These are phyloP conservation scores for Elysia crispata DNA, from an alignment of 2,888 invertebrate species.

Conservation along the genomic window DNA sequence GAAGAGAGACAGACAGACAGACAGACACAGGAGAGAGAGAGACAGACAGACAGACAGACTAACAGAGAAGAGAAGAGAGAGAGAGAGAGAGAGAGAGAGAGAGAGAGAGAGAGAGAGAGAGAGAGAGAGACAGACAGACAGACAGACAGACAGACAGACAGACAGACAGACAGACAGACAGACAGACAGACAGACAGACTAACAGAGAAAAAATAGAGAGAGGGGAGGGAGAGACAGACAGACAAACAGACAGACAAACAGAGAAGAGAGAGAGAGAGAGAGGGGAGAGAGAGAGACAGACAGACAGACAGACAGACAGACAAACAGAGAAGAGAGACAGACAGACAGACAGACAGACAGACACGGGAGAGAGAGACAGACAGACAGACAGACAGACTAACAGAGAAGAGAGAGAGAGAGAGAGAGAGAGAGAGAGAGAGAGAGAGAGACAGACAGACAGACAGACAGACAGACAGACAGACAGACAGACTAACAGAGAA, in stretches of 20 bases:
- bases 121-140: too few species aligned
- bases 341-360: background rate
- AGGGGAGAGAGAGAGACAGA: background rate
- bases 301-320: too few species aligned
- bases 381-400: conserved; percentile 21
- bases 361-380: conserved; percentile 16
- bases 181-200: too few species aligned
- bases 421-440: conserved; percentile 6
- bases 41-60: too few species aligned
- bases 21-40: conserved; percentile 13
- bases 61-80: background rate
- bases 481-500: background rate
- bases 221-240: background rate
- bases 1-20: conserved; percentile 26
- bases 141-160: too few species aligned
- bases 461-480: background rate
- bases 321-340: too few species aligned
- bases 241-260: too few species aligned
- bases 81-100: conserved; percentile 27
- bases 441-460: background rate
- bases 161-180: too few species aligned
- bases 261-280: conserved; percentile 1
- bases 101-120: too few species aligned
- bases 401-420: conserved; percentile 30
- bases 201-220: conserved; percentile 6